Evolutionary conservation across 2,797 vertebrate species (phyloP).

Genomic region (Nannoperca obscura): DNA sequence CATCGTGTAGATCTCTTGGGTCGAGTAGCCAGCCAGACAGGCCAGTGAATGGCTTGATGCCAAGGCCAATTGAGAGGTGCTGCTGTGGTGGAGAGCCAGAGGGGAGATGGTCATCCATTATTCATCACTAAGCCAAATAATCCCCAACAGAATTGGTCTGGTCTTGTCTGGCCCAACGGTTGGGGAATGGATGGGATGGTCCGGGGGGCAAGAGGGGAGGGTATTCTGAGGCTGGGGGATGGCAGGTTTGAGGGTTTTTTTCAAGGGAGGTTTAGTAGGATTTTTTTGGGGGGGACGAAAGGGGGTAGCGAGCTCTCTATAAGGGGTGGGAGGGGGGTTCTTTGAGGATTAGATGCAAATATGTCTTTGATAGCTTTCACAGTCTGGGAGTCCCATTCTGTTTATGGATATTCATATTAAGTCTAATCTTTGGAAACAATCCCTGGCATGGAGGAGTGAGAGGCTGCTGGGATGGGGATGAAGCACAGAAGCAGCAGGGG

Average conservation of each 20-base stretch:
- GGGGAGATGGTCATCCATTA: constrained; percentile 89
- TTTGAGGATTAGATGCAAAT: constrained; percentile 89
- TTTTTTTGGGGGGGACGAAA: constrained; percentile 77
- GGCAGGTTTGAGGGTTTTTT: constrained; percentile 69
- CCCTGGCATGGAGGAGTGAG: constrained; percentile 75
- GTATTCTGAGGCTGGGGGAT: constrained; percentile 73
- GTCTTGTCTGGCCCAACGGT: constrained; percentile 84
- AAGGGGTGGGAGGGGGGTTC: constrained; percentile 69
- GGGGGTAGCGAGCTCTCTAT: constrained; percentile 72
- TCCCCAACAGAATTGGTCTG: constrained; percentile 87
- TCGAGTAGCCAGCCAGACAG: constrained; percentile 74
- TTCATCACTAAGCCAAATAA: constrained; percentile 89
- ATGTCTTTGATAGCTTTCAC: constrained; percentile 89
- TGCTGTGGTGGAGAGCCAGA: constrained; percentile 83
- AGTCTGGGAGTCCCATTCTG: constrained; percentile 86
- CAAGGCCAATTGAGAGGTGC: constrained; percentile 87
- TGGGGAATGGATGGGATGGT: constrained; percentile 83
- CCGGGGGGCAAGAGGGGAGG: constrained; percentile 78
- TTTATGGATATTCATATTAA: constrained; percentile 87
- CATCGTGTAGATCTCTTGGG: constrained; percentile 66
- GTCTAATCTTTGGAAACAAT: constrained; percentile 86
- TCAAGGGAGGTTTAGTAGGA: constrained; percentile 65
- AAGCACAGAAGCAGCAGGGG: constrained; percentile 74
- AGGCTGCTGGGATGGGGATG: constrained; percentile 70
- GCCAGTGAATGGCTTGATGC: constrained; percentile 82